Evolutionary conservation across 2,797 vertebrate genomes (phyloP).

Genomic region (Artibeus jamaicensis): DNA sequence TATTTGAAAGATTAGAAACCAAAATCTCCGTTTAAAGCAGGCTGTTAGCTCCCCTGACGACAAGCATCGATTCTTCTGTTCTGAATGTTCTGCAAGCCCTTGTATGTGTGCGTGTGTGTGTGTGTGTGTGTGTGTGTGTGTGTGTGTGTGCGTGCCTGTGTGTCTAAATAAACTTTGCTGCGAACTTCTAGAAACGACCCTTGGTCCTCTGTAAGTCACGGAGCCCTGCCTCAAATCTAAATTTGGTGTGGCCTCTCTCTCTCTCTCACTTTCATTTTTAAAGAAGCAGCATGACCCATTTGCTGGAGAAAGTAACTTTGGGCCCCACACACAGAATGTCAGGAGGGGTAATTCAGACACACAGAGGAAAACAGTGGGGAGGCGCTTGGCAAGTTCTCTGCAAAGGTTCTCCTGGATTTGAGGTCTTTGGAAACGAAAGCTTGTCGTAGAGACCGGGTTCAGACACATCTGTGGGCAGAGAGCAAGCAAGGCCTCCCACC

Average conservation of each 20-base stretch:
- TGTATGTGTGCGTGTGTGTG: neutral
- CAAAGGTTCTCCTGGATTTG: neutral
- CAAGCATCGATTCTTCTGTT: neutral
- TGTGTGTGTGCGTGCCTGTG: neutral
- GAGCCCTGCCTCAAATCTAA: neutral
- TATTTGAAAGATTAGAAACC: neutral
- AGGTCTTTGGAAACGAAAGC: conserved; percentile 1
- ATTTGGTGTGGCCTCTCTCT: neutral
- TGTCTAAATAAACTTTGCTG: neutral
- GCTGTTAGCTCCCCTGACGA: neutral
- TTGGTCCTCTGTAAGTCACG: neutral
- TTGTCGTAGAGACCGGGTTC: neutral
- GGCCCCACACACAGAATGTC: too few species aligned
- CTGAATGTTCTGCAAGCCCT: neutral
- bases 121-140: neutral
- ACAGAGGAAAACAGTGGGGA: neutral
- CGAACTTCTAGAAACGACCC: neutral
- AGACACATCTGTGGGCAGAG: neutral
- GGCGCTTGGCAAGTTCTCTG: neutral
- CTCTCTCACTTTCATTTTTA: neutral
- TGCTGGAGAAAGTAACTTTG: neutral
- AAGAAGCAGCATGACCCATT: neutral
- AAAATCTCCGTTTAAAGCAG: neutral
- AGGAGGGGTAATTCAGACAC: neutral
- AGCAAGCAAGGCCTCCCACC: neutral